Evolutionary conservation across 2,888 invertebrate genomes (phyloP), one percentile per base, ranked within the genome.

Genomic region (Chrysomela aeneicollis): DNA sequence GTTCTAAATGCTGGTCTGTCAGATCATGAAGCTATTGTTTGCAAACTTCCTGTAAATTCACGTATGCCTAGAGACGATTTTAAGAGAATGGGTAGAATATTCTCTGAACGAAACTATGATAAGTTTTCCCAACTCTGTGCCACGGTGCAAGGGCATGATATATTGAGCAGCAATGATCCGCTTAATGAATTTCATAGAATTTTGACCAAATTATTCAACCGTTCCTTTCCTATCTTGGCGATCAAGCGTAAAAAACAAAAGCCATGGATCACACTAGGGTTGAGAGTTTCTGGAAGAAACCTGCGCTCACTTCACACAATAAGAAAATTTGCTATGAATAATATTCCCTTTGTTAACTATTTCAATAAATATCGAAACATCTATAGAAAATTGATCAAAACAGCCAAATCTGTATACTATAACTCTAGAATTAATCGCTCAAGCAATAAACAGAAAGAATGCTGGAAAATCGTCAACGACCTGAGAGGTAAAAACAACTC

Each of bases 1-100:
- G 49, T 49, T 49, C 6, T 49, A 18, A 49, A 49, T 49, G 49
- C n/a, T 49, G 49, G 49, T 49, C 49, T 49, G 49, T 49, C 49
- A 18, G 49, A 49, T 49, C 49, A 49, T 49, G 15, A 18, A 49
- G 49, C 49, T 18, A 42, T 42, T 42, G 49, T 49, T 18, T 49
- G 49, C 49, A 49, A 49, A 49, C 49, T 49, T 49, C 49, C 49
- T 49, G 49, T 49, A 17, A 18, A 49, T n/a, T 15, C 49, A 49
- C 49, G 19, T 18, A 49, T 18, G 49, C 49, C 49, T 18, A 49
- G 49, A 19, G 49, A 49, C 15, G 19, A 49, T n/a, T 49, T 9
- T 42, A 42, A 17, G 42, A 42, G 42, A 42, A 15, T 42, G 42
- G 42, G 42, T 42, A 42, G 42, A 42, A 42, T 42, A 42, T 42